Conservation (phyloP, 2,797 vertebrate species). For the Parotocinclus haroldoi region DNA sequence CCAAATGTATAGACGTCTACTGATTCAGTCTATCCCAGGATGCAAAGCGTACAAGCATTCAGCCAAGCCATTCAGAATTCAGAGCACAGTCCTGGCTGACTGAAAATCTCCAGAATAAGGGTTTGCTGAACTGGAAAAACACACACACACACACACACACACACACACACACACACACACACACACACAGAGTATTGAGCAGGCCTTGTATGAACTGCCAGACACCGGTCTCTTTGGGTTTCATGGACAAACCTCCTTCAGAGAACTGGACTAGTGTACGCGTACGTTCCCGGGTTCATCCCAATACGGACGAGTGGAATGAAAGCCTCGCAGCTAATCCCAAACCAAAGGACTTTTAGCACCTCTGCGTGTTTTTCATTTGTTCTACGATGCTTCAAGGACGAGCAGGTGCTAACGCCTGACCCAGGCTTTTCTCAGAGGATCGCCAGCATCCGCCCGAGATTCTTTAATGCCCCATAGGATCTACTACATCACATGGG, state of each 20-base stretch:
- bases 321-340: background rate
- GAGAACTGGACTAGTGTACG: background rate
- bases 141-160: conserved; percentile 18
- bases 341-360: conserved; percentile 53
- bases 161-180: conserved; percentile 28
- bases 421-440: background rate
- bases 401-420: background rate
- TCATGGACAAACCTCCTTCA: conserved; percentile 11
- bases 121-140: background rate
- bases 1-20: background rate
- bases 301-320: too few relatives aligned
- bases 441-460: background rate
- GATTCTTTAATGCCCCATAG: background rate
- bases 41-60: background rate
- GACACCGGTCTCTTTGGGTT: background rate
- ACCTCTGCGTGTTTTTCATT: conserved; percentile 33
- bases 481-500: background rate
- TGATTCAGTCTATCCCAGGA: background rate
- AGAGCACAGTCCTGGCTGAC: conserved; percentile 1
- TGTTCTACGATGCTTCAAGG: conserved; percentile 35
- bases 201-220: conserved; percentile 9
- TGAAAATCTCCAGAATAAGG: background rate
- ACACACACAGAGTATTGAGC: background rate
- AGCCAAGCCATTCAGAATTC: conserved; percentile 9
- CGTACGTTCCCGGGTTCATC: too few relatives aligned